These are phyloP conservation scores for Pogonocichla stellata DNA, from an alignment of 2,113 vertebrate species.

Conservation along the genomic window DNA sequence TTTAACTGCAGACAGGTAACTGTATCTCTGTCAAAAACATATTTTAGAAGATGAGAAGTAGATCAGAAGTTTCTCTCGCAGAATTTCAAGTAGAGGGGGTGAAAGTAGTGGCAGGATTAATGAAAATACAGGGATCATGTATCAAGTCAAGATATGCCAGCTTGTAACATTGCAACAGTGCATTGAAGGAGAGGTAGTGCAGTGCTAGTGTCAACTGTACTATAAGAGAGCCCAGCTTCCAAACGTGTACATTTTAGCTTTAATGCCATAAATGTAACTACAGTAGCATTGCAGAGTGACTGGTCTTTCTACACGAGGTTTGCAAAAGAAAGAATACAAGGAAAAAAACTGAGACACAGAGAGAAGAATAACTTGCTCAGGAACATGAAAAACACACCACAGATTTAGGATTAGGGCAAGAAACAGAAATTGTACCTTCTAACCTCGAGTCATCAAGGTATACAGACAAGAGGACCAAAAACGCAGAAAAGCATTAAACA, in stretches of 20 bases:
- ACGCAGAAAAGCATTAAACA: rapidly evolving
- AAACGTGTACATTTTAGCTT: background rate
- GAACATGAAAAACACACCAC: background rate
- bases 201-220: background rate
- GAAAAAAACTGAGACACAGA: background rate
- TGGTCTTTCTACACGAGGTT: background rate
- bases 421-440: background rate
- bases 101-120: background rate
- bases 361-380: background rate
- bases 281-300: background rate
- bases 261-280: background rate
- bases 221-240: background rate
- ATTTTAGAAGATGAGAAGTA: background rate
- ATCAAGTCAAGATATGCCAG: background rate
- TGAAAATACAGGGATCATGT: background rate
- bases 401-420: background rate
- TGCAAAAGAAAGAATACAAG: background rate
- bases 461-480: background rate
- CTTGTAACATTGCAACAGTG: background rate
- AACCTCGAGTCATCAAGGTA: background rate
- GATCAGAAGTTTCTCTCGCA: background rate
- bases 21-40: background rate
- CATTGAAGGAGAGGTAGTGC: background rate
- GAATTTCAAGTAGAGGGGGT: background rate
- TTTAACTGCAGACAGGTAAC: background rate